phyloP scores from a whole-genome alignment of 1,140 invertebrate species.

The Scaptodrosophila lebanonensis region DNA sequence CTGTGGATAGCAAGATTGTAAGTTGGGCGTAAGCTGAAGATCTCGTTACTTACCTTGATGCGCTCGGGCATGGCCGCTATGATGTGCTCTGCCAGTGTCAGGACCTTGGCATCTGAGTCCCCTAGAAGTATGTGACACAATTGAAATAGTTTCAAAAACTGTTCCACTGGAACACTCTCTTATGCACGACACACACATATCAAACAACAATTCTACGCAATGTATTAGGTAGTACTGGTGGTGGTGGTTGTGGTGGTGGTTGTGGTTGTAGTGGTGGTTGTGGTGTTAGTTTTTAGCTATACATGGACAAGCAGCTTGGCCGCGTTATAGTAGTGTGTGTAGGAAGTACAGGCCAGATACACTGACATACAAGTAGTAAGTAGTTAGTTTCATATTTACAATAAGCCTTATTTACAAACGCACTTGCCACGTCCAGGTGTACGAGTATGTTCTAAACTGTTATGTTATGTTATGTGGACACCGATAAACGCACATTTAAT shows the following conservation, averaged over 20 bases:
- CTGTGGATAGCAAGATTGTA: constrained; percentile 28
- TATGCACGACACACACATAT: constrained; percentile 26
- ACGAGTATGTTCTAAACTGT: constrained; percentile 27
- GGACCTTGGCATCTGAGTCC: constrained; percentile 94
- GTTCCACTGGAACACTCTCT: constrained; percentile 9
- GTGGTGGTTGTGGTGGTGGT: no score
- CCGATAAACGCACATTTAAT: constrained; percentile 60
- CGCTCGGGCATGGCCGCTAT: constrained; percentile 97
- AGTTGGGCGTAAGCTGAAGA: no score
- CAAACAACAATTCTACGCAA: constrained; percentile 42
- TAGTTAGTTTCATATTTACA: constrained; percentile 28
- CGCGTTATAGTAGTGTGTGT: constrained; percentile 8
- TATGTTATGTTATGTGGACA: constrained; percentile 39
- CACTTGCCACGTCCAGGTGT: constrained; percentile 25
- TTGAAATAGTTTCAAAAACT: not conserved
- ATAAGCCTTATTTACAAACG: constrained; percentile 32
- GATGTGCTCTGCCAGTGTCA: constrained; percentile 97
- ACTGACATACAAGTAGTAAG: constrained; percentile 28
- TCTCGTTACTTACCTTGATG: constrained; percentile 91
- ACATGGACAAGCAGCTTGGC: constrained; percentile 62
- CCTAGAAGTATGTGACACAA: constrained; percentile 81
- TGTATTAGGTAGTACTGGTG: no score
- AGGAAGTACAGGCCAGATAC: constrained; percentile 12
- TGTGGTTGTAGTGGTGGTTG: constrained; percentile 7
- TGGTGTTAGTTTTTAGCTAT: constrained; percentile 32